Evolutionary conservation across 2,113 vertebrate genomes (phyloP), one percentile per base, ranked within the genome.

Genomic region (human (Homo sapiens)): DNA sequence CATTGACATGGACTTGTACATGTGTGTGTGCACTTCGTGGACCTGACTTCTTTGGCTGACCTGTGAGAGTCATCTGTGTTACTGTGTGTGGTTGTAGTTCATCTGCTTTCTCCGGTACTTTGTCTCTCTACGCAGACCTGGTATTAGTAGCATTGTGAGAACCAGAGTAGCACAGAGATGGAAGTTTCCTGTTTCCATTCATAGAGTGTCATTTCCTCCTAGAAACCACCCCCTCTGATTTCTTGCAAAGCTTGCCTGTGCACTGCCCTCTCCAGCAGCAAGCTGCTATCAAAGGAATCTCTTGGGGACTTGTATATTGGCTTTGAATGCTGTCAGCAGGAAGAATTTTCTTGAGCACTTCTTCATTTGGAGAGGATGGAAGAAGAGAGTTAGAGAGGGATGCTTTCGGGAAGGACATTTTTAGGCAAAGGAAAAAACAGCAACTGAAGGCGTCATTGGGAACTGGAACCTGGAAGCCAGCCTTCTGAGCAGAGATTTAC

Each of bases 391-490:
- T 72, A 81, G 52, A 83, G 79, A 90, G 32, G 52, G 50, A 35
- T 59, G 16, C n/a, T 66, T 97, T 94, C n/a, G 88, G 45, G 90
- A 93, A 93, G 89, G 59, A 97, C 72, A 57, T 93, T 94, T 97
- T 93, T 96, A 96, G 91, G 35, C 95, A 89, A 93, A 90, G 70
- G 55, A 10, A 52, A 66, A 72, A 89, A 70, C 17, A 68, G 80
- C 45, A 59, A 32, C 73, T 78, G 40, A 75, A 92, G 72, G n/a
- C 40, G 0, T 94, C 52, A 12, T 55, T 57, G 38, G 66, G 78
- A 88, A n/a, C 52, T 59, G 48, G 87, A 83, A 59, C 80, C 75
- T 83, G 43, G 57, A 90, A 97, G 38, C 32, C n/a, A 64, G 92
- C 40, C n/a, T 93, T 78, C 22, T 10, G 52, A 30, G n/a, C 32